Conservation (phyloP, 2,113 vertebrate species). For the Eolophus roseicapilla region DNA sequence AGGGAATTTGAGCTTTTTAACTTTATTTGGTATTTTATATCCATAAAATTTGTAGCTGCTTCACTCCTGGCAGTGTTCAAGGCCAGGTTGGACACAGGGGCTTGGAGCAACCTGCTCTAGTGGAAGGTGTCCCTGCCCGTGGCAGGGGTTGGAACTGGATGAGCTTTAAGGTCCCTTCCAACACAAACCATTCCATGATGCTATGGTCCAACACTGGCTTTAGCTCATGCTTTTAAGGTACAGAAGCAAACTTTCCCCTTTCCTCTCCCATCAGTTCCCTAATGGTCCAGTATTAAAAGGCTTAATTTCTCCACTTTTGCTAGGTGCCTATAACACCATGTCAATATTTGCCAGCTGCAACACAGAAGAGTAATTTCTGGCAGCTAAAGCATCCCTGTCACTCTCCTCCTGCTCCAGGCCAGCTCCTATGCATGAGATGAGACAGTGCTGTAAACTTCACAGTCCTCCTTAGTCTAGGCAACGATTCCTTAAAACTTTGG, state of each 20-base stretch:
- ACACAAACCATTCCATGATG: background rate
- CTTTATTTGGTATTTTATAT: background rate
- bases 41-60: background rate
- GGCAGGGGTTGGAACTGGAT: background rate
- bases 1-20: background rate
- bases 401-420: background rate
- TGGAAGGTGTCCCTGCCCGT: rapidly evolving
- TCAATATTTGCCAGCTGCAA: background rate
- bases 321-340: background rate
- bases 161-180: background rate
- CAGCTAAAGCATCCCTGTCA: background rate
- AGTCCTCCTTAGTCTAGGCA: background rate
- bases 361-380: background rate
- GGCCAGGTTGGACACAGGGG: background rate
- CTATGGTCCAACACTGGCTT: background rate
- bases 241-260: background rate
- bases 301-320: background rate
- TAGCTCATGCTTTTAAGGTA: background rate
- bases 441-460: background rate
- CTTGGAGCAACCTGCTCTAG: background rate
- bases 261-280: background rate
- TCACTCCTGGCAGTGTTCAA: background rate
- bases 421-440: background rate
- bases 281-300: background rate
- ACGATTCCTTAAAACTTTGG: background rate